These are phyloP conservation scores for Cheilosia impressa DNA, from an alignment of 2,888 invertebrate species.

Conservation along the genomic window DNA sequence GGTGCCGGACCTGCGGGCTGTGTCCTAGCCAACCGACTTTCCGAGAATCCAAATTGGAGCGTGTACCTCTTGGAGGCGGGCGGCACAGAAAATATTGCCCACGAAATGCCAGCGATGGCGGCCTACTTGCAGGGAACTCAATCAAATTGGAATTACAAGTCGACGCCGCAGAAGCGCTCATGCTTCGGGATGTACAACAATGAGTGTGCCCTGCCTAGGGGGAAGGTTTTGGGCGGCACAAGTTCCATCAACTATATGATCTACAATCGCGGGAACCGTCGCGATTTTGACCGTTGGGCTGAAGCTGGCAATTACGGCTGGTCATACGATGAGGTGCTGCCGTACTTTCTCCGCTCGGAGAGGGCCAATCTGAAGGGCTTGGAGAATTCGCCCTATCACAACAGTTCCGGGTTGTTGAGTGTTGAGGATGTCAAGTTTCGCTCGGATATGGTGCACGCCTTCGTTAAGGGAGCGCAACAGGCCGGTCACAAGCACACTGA, in stretches of 20 bases:
- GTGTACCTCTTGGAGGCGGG: constrained; percentile 85
- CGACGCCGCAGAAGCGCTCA: constrained; percentile 86
- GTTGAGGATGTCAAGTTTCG: constrained; percentile 86
- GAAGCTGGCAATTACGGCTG: constrained; percentile 89
- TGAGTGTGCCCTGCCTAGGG: constrained; percentile 84
- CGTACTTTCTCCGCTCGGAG: constrained; percentile 87
- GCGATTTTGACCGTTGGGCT: constrained; percentile 89
- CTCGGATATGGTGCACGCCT: constrained; percentile 85
- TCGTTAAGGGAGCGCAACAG: constrained; percentile 86
- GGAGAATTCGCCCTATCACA: constrained; percentile 85
- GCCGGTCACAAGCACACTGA: constrained; percentile 88
- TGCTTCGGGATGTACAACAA: constrained; percentile 84
- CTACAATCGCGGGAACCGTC: constrained; percentile 89
- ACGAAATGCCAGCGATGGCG: constrained; percentile 81
- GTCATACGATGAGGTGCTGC: constrained; percentile 87
- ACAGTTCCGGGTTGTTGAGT: constrained; percentile 86
- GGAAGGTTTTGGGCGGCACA: constrained; percentile 86
- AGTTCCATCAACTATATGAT: constrained; percentile 88
- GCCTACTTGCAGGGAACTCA: constrained; percentile 82
- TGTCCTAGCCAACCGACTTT: constrained; percentile 83
- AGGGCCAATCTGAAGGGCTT: constrained; percentile 81
- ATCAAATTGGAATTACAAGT: constrained; percentile 89
- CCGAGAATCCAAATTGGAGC: constrained; percentile 83
- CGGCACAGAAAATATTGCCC: constrained; percentile 82
- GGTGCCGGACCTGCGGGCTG: constrained; percentile 93